A percentile compares a stretch with the other conserved stretches of the same genome.
Conservation (phyloP, 37 sponge, comb jelly and placozoan species). For the Sycon ciliatum region DNA sequence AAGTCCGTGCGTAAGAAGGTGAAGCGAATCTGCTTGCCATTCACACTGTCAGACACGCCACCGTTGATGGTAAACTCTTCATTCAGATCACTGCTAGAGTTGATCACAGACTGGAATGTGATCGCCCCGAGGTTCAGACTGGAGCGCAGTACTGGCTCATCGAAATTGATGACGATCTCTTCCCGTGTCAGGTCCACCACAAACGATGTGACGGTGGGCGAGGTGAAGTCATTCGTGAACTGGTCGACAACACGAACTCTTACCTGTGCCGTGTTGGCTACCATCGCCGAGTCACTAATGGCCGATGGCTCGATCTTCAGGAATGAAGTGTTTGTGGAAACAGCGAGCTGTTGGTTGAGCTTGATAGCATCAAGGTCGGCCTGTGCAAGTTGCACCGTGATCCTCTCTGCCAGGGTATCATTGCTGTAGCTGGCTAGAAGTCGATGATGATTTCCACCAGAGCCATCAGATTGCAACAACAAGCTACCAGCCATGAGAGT, state of each 20-base stretch:
- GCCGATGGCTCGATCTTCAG: background rate
- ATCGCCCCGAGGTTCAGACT: conserved; percentile 41
- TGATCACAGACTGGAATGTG: conserved; percentile 31
- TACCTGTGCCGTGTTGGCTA: background rate
- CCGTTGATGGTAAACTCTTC: conserved; percentile 31
- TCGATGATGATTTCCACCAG: conserved; percentile 52
- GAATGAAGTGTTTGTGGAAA: background rate
- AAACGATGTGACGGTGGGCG: conserved; percentile 42
- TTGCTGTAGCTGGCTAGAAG: conserved; percentile 44
- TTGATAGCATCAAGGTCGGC: conserved; percentile 69
- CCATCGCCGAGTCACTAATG: background rate
- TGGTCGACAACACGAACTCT: background rate
- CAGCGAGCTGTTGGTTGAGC: conserved; percentile 35
- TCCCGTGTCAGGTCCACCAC: conserved; percentile 67
- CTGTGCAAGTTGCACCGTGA: conserved; percentile 31
- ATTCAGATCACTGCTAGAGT: background rate
- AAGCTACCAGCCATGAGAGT: conserved; percentile 26
- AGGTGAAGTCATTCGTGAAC: background rate
- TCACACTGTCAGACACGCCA: conserved; percentile 63
- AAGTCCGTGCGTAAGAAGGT: conserved; percentile 53
- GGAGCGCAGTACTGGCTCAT: conserved; percentile 56
- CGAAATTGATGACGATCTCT: conserved; percentile 41
- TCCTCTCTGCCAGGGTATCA: conserved; percentile 39
- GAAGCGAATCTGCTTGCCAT: conserved; percentile 54
- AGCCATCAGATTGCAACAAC: conserved; percentile 36